Evolutionary conservation across 2,113 vertebrate genomes (phyloP).

Genomic region (Sorex araneus): DNA sequence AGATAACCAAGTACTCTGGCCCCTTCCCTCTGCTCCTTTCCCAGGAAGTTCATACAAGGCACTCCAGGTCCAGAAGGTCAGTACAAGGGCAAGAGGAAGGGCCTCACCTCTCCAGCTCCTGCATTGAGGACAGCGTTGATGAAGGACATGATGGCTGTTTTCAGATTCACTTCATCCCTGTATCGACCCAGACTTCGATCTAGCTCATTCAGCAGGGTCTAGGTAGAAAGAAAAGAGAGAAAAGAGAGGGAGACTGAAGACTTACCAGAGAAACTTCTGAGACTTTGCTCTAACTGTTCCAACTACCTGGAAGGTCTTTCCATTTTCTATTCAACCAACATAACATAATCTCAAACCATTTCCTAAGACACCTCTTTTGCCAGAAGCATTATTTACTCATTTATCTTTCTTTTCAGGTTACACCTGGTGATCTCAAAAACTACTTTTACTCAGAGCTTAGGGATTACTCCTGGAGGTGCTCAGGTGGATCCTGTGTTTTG

Average conservation of each 20-base stretch:
- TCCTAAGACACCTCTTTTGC: background rate
- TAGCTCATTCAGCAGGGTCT: conserved; percentile 96
- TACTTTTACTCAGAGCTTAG: too few species aligned
- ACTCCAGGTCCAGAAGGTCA: background rate
- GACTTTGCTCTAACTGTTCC: background rate
- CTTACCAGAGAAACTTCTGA: background rate
- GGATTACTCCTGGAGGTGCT: too few species aligned
- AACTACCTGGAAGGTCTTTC: background rate
- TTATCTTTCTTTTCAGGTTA: too few species aligned
- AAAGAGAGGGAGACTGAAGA: background rate
- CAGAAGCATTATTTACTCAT: background rate
- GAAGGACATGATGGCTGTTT: conserved; percentile 99
- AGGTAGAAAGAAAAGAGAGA: conserved; percentile 23
- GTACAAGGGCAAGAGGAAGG: background rate
- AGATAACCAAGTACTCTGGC: fast-evolving
- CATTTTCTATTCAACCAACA: background rate
- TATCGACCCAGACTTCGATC: conserved; percentile 96
- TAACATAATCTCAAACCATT: too few species aligned
- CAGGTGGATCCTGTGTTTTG: too few species aligned
- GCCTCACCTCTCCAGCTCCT: conserved; percentile 96
- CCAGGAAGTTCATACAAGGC: background rate
- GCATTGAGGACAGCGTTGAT: conserved; percentile 98
- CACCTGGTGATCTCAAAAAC: background rate
- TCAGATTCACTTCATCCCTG: conserved; percentile 97
- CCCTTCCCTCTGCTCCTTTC: background rate